These are phyloP conservation scores for Carassius gibelio DNA, from an alignment of 2,113 vertebrate species.

Conservation along the genomic window DNA sequence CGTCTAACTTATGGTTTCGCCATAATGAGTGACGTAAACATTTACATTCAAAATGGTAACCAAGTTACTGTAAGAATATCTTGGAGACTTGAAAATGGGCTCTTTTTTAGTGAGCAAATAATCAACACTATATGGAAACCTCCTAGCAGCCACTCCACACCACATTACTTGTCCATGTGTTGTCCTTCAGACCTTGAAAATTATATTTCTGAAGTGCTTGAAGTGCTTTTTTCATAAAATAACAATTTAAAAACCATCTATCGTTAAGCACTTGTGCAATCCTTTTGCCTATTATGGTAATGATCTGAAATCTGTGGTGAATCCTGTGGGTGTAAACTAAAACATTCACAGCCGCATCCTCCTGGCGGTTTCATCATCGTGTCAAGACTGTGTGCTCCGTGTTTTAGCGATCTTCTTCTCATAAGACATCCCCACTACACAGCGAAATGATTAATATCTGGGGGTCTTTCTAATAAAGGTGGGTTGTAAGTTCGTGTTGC, in stretches of 20 bases:
- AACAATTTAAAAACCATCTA: not conserved
- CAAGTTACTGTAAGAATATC: not conserved
- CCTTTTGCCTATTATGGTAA: not conserved
- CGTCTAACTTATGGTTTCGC: not conserved
- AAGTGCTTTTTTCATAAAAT: not conserved
- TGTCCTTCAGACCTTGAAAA: not conserved
- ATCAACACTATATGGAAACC: too few relatives aligned
- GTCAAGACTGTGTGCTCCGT: not conserved
- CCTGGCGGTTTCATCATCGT: conserved; percentile 15
- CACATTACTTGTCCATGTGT: not conserved
- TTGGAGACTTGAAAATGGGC: too few relatives aligned
- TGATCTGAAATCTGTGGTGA: conserved; percentile 13
- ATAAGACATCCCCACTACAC: not conserved
- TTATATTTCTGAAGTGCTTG: not conserved
- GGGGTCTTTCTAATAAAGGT: too few relatives aligned
- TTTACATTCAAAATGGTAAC: not conserved
- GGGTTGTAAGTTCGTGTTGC: too few relatives aligned
- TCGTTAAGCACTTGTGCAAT: not conserved
- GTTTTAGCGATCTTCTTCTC: not conserved
- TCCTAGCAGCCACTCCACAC: not conserved
- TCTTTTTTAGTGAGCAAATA: too few relatives aligned
- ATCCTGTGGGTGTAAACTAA: conserved; percentile 5
- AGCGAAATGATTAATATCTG: conserved; percentile 14
- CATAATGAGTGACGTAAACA: not conserved
- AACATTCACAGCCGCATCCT: not conserved